These are phyloP conservation scores for Melanotaenia trifasciata DNA, from an alignment of 2,797 vertebrate species.

Conservation along the genomic window DNA sequence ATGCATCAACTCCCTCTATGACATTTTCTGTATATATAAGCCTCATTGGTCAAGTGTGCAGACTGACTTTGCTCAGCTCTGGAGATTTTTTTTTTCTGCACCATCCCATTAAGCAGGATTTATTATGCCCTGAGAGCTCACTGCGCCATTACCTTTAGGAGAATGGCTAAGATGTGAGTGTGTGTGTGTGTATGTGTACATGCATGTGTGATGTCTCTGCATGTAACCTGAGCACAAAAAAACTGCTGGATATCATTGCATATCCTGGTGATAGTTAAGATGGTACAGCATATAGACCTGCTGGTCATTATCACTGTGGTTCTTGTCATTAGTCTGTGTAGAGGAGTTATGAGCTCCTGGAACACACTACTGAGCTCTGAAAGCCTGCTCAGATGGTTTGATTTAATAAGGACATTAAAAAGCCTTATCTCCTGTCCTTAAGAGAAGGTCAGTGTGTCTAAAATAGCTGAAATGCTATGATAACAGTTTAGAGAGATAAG, in stretches of 20 bases:
- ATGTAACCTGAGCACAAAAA: slow-evolving; percentile 43
- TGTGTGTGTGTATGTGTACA: slow-evolving; percentile 24
- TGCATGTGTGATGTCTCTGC: slow-evolving; percentile 20
- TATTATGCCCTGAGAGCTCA: slow-evolving; percentile 76
- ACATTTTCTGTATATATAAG: slow-evolving; percentile 55
- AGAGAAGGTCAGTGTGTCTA: slow-evolving; percentile 83
- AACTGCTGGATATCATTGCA: slow-evolving; percentile 37
- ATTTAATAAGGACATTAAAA: slow-evolving; percentile 86
- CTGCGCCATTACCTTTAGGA: slow-evolving; percentile 80
- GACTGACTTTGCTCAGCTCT: slow-evolving; percentile 71
- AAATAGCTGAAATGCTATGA: slow-evolving; percentile 82
- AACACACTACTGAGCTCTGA: slow-evolving; percentile 58
- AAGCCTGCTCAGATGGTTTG: slow-evolving; percentile 76
- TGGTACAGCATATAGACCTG: slow-evolving; percentile 57
- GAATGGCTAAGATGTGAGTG: slow-evolving; percentile 54
- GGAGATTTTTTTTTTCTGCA: slow-evolving; percentile 63
- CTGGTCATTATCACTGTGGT: slow-evolving; percentile 73
- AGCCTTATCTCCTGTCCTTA: slow-evolving; percentile 81
- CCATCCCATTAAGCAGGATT: slow-evolving; percentile 82
- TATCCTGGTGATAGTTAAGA: slow-evolving; percentile 47
- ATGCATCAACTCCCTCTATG: slow-evolving; percentile 14
- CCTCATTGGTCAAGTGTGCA: slow-evolving; percentile 62
- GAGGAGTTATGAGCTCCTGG: slow-evolving; percentile 61
- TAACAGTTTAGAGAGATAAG: slow-evolving; percentile 78
- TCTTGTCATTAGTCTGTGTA: slow-evolving; percentile 73